Evolutionary conservation across 2,113 vertebrate genomes (phyloP).

Genomic region (Dissostichus mawsoni): DNA sequence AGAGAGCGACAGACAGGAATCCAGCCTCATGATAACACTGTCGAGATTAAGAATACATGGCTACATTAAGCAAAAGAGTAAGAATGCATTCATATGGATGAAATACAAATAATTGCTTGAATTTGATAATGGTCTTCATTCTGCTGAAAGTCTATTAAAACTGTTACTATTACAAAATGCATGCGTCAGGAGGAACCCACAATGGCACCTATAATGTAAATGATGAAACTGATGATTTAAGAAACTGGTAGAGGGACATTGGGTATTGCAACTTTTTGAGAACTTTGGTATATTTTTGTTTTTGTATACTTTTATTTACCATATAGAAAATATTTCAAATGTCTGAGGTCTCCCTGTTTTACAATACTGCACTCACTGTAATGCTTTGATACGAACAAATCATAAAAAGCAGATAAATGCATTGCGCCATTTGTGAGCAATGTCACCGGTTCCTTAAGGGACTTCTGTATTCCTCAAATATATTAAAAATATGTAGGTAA

Average conservation of each 20-base stretch:
- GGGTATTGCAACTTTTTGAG: background rate
- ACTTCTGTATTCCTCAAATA: too few relatives aligned
- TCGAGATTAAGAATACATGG: constrained; percentile 36
- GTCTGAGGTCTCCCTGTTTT: background rate
- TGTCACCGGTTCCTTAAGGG: background rate
- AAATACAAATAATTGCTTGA: background rate
- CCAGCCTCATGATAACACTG: constrained; percentile 40
- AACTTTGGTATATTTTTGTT: background rate
- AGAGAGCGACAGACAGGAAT: constrained; percentile 29
- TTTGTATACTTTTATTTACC: background rate
- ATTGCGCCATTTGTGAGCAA: background rate
- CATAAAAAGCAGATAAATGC: background rate
- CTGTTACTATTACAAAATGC: background rate
- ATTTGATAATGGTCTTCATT: background rate
- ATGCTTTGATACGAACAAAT: background rate
- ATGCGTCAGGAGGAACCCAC: background rate
- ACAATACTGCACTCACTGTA: background rate
- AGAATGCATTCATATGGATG: background rate
- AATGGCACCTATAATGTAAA: background rate
- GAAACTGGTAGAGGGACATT: background rate
- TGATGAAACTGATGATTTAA: background rate
- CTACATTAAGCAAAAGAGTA: background rate
- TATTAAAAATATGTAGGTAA: too few relatives aligned
- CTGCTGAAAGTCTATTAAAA: background rate
- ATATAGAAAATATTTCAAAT: too few relatives aligned